Percentiles rank a stretch among this genome's conserved stretches.
Evolutionary conservation across 2,113 vertebrate species (phyloP).

Genomic region (Gavialis gangeticus): DNA sequence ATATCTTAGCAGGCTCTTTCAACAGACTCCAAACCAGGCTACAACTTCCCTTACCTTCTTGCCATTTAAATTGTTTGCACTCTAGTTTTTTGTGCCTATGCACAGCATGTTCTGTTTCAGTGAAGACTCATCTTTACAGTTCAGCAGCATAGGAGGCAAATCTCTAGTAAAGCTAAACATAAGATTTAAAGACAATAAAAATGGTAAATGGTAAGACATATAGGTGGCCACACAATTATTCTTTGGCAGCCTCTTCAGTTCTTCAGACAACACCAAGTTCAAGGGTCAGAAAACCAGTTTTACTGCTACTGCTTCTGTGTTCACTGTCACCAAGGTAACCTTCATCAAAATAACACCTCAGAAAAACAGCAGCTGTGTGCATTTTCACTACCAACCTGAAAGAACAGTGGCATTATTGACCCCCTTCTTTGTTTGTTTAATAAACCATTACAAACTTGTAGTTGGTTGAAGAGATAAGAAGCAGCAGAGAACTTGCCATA

Average conservation of each 20-base stretch:
- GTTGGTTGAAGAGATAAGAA: not conserved
- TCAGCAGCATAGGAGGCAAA: not conserved
- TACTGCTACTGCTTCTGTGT: not conserved
- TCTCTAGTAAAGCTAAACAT: not conserved
- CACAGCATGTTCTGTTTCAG: slow-evolving; percentile 37
- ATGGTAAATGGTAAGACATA: not conserved
- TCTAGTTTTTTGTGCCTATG: slow-evolving; percentile 43
- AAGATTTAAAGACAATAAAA: not conserved
- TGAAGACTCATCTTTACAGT: not conserved
- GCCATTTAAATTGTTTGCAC: slow-evolving; percentile 47
- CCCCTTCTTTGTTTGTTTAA: not conserved
- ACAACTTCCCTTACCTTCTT: slow-evolving; percentile 16
- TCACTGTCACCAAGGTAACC: not conserved
- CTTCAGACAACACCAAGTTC: not conserved
- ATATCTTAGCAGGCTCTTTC: slow-evolving; percentile 37
- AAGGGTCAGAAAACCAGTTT: not conserved
- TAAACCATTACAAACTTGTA: not conserved
- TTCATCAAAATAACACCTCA: slow-evolving; percentile 2
- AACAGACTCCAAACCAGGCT: slow-evolving; percentile 66
- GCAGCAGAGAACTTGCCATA: not conserved
- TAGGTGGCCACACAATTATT: not conserved
- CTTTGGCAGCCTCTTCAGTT: not conserved
- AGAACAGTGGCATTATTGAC: not conserved
- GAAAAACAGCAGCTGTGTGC: not conserved
- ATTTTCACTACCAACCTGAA: not conserved